Evolutionary conservation across 2,888 invertebrate genomes (phyloP).

Genomic region (Auanema freiburgensis): DNA sequence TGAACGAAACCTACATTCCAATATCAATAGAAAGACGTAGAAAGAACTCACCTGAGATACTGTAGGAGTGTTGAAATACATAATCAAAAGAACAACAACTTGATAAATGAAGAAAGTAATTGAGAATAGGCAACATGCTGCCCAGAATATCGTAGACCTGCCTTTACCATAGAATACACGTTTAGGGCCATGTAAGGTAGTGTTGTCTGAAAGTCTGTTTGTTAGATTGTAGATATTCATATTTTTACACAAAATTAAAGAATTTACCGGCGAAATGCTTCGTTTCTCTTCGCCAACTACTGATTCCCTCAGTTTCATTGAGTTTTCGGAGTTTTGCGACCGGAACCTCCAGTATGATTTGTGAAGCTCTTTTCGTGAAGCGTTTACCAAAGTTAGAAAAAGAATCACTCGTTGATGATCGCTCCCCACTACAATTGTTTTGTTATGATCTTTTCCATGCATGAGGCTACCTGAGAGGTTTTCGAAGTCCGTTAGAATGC

Average conservation of each 20-base stretch:
- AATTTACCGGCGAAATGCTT: conserved; percentile 58
- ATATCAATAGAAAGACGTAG: not conserved
- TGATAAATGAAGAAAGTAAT: conserved; percentile 46
- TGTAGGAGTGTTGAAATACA: conserved; percentile 52
- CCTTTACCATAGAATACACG: conserved; percentile 48
- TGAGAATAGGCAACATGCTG: conserved; percentile 39
- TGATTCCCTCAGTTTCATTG: conserved; percentile 52
- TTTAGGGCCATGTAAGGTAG: conserved; percentile 59
- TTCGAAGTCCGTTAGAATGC: too few relatives aligned
- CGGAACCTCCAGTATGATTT: conserved; percentile 54
- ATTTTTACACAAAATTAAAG: not conserved
- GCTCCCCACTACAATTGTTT: too few relatives aligned
- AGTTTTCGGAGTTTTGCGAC: conserved; percentile 52
- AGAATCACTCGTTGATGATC: not conserved
- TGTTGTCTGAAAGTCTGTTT: conserved; percentile 43
- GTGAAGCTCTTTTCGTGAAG: conserved; percentile 42
- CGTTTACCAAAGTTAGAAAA: conserved; percentile 9
- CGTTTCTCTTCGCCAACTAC: conserved; percentile 52
- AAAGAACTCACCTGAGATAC: conserved; percentile 41
- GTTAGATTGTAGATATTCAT: too few relatives aligned
- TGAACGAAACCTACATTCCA: conserved; percentile 56
- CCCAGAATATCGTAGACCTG: conserved; percentile 46
- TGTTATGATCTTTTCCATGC: too few relatives aligned
- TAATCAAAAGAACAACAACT: conserved; percentile 35
- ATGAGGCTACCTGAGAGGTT: too few relatives aligned